Percentiles rank a stretch among this genome's conserved stretches.
phyloP scores from a whole-genome alignment of 2,113 vertebrate species.

The Bambusicola thoracicus region DNA sequence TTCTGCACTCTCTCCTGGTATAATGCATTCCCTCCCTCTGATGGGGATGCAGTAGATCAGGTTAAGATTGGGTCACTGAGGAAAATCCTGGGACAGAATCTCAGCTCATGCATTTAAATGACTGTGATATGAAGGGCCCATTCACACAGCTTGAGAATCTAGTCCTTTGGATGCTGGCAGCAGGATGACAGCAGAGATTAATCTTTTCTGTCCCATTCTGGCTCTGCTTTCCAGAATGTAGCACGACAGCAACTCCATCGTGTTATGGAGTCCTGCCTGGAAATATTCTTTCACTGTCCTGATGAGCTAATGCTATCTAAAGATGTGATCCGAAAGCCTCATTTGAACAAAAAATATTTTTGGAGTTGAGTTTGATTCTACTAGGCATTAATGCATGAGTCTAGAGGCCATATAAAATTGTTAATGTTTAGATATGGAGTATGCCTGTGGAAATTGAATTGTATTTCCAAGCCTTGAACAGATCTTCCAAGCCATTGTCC shows the following conservation, averaged over 20 bases:
- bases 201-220: neutral
- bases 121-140: accelerated
- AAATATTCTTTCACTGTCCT: neutral
- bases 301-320: neutral
- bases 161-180: neutral
- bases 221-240: neutral
- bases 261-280: neutral
- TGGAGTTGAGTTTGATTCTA: neutral
- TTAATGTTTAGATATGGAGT: neutral
- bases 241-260: neutral
- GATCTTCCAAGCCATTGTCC: neutral
- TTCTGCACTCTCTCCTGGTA: neutral
- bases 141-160: neutral
- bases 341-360: neutral
- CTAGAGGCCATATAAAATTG: neutral
- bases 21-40: neutral
- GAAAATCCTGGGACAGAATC: neutral
- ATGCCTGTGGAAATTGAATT: neutral
- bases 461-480: neutral
- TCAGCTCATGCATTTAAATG: neutral
- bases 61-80: neutral
- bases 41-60: neutral
- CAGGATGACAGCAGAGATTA: neutral
- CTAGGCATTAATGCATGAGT: neutral
- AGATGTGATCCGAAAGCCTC: neutral